Conservation (phyloP, 1,140 invertebrate species). For the Hydropsyche tenuis region DNA sequence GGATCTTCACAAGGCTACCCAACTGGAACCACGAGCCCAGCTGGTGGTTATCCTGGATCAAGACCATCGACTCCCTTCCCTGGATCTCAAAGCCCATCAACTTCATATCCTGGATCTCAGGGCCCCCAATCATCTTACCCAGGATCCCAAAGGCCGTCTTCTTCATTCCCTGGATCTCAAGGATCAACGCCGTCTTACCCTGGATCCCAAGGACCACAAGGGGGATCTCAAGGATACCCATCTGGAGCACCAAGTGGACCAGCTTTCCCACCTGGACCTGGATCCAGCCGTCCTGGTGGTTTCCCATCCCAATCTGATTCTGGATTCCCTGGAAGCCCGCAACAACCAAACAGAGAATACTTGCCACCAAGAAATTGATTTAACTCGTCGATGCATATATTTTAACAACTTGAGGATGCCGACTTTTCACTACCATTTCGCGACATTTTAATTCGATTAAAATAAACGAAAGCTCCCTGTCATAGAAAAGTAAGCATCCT, state of each 20-base stretch:
- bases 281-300: constrained; percentile 45
- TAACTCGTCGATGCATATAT: constrained; percentile 17
- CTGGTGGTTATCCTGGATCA: constrained; percentile 48
- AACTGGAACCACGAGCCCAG: constrained; percentile 48
- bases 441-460: background rate
- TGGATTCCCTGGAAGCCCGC: constrained; percentile 52
- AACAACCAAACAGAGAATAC: constrained; percentile 65
- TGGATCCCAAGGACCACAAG: constrained; percentile 51
- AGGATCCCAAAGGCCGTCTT: constrained; percentile 46
- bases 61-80: constrained; percentile 46
- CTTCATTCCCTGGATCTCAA: constrained; percentile 47
- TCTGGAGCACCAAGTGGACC: constrained; percentile 59
- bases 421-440: constrained; percentile 37
- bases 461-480: background rate
- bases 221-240: constrained; percentile 56
- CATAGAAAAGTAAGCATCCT: constrained; percentile 47
- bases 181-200: constrained; percentile 50
- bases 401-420: constrained; percentile 47
- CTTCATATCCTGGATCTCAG: constrained; percentile 46
- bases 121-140: constrained; percentile 48
- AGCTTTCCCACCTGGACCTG: constrained; percentile 54
- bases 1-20: constrained; percentile 41
- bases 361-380: constrained; percentile 62
- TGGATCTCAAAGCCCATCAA: constrained; percentile 45
- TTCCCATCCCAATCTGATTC: constrained; percentile 48